Evolutionary conservation across 2,113 vertebrate genomes (phyloP).

Genomic region (Sinosuthora webbiana): DNA sequence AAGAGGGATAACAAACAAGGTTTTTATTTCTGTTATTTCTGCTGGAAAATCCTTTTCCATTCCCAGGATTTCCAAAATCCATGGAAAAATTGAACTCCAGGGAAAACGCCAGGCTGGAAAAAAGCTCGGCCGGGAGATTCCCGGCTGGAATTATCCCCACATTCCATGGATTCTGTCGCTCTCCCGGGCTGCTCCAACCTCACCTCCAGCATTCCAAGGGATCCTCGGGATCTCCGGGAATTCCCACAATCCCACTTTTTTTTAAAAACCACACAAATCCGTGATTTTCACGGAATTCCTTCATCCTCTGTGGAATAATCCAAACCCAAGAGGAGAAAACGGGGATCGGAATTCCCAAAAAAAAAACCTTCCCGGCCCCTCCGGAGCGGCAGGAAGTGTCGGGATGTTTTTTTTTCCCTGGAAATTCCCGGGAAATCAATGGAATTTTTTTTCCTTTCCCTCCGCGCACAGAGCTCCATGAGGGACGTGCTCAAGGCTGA

Average conservation of each 20-base stretch:
- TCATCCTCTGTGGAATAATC: not conserved
- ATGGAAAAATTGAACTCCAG: not conserved
- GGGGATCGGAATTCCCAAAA: not conserved
- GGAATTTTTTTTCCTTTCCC: constrained; percentile 24
- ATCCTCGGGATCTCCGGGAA: not conserved
- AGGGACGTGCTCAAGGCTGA: constrained; percentile 28
- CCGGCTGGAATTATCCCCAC: not conserved
- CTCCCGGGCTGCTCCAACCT: not conserved
- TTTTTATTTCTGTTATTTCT: no score
- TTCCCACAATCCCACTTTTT: not conserved
- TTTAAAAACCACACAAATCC: not conserved
- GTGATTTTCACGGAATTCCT: not conserved
- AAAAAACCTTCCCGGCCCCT: not conserved
- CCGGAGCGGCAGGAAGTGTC: not conserved
- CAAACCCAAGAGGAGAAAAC: fast-evolving
- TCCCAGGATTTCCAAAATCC: not conserved
- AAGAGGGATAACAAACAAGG: not conserved
- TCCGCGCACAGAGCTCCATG: constrained; percentile 51
- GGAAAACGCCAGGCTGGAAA: constrained; percentile 11
- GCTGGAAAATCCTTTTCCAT: not conserved
- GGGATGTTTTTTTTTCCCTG: not conserved
- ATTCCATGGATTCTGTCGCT: not conserved
- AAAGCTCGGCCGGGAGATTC: not conserved
- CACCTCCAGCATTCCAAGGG: not conserved
- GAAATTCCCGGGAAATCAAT: not conserved